phyloP scores from a whole-genome alignment of 1,140 invertebrate species.

The Phthorimaea operculella region DNA sequence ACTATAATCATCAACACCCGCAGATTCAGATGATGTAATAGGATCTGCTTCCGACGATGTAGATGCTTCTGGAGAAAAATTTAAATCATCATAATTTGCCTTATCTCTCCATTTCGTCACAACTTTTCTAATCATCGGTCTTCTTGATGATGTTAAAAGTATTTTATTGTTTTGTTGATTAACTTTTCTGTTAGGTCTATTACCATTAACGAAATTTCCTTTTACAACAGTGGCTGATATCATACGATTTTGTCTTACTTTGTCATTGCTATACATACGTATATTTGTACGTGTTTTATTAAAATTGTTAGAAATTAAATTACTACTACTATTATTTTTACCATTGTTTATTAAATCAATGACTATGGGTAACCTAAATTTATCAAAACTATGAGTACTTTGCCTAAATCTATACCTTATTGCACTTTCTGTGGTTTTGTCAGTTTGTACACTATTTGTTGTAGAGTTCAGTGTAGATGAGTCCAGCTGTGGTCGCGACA shows the following conservation, averaged over 20 bases:
- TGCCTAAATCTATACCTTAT: slow-evolving; percentile 54
- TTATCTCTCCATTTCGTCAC: slow-evolving; percentile 56
- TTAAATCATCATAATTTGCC: slow-evolving; percentile 44
- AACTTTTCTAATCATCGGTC: slow-evolving; percentile 47
- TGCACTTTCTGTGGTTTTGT: slow-evolving; percentile 35
- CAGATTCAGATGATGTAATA: slow-evolving; percentile 10
- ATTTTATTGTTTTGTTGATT: slow-evolving; percentile 6
- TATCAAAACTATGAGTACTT: slow-evolving; percentile 3
- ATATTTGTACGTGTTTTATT: too few species aligned
- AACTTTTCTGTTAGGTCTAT: slow-evolving; percentile 5
- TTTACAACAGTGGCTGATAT: slow-evolving; percentile 11
- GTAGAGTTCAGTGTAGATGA: slow-evolving; percentile 15
- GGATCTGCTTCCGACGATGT: slow-evolving; percentile 23
- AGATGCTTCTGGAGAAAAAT: slow-evolving; percentile 29
- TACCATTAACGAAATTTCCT: background rate
- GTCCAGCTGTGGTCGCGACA: slow-evolving; percentile 49
- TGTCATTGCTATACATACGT: too few species aligned
- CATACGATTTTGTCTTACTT: slow-evolving; percentile 15
- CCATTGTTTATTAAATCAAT: slow-evolving; percentile 21
- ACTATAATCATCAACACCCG: slow-evolving; percentile 9
- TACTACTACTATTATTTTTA: too few species aligned
- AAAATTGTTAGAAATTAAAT: too few species aligned
- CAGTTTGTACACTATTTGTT: slow-evolving; percentile 21
- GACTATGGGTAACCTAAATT: slow-evolving; percentile 9
- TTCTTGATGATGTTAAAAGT: slow-evolving; percentile 24